Evolutionary conservation across 2,797 vertebrate species (phyloP).

Genomic region (Myotis daubentonii): DNA sequence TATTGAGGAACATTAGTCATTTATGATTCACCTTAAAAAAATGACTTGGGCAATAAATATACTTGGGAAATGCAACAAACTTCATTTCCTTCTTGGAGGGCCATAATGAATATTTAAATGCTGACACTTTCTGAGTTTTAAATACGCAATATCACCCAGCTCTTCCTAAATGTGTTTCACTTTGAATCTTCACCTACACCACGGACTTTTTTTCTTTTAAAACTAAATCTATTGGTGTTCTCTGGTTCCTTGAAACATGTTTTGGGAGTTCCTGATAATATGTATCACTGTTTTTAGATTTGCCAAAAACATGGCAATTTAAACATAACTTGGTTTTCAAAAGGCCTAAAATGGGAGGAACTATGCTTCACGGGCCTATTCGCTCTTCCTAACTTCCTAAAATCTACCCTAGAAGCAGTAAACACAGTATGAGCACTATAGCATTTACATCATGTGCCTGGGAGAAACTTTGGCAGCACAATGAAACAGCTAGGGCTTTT

Average conservation of each 20-base stretch:
- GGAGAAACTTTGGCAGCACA: neutral
- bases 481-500: neutral
- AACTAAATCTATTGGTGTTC: neutral
- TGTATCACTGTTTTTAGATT: neutral
- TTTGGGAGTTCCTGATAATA: constrained; percentile 13
- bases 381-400: neutral
- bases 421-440: neutral
- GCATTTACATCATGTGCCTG: neutral
- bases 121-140: constrained; percentile 28
- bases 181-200: neutral
- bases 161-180: constrained; percentile 14
- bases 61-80: neutral
- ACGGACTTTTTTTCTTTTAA: neutral
- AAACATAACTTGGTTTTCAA: constrained; percentile 15
- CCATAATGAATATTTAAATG: constrained; percentile 33
- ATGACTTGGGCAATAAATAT: neutral
- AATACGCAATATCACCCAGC: neutral
- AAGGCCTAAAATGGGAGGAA: neutral
- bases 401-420: neutral
- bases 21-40: constrained; percentile 39
- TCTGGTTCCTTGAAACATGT: neutral
- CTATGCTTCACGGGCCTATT: neutral
- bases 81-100: neutral
- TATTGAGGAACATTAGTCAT: neutral
- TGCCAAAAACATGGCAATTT: neutral